A percentile compares a stretch with the other conserved stretches of the same genome.
Conservation (phyloP, 2,797 vertebrate genomes). For the Pteronotus mesoamericanus region DNA sequence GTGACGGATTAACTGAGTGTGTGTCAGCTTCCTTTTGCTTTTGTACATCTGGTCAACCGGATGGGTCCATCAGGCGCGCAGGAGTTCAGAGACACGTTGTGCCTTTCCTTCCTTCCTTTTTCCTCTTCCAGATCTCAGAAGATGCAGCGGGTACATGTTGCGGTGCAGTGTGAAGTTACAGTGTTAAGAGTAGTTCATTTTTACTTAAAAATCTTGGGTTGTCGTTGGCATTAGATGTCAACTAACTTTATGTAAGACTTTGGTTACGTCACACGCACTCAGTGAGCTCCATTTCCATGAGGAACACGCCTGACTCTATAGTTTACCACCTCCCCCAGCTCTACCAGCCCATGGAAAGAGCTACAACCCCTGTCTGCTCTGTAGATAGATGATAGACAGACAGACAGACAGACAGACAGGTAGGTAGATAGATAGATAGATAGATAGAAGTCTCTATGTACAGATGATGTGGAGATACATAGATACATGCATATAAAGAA, state of each 20-base stretch:
- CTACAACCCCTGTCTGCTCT: not conserved
- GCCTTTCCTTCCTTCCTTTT: not conserved
- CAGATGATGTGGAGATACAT: not conserved
- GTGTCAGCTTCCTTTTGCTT: slow-evolving; percentile 63
- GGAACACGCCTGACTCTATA: not conserved
- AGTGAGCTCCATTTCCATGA: not conserved
- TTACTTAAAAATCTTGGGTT: not conserved
- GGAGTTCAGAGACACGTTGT: not conserved
- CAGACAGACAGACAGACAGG: not conserved
- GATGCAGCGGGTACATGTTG: not conserved
- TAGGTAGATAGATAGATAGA: not conserved
- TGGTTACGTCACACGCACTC: not conserved
- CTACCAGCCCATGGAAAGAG: not conserved
- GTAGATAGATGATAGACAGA: not conserved
- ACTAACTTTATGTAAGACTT: not conserved
- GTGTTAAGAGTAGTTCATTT: not conserved
- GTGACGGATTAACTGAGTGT: slow-evolving; percentile 78
- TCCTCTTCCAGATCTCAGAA: not conserved
- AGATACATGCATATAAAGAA: too few species aligned
- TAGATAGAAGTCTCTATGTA: not conserved
- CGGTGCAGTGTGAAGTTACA: accelerated
- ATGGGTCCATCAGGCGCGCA: slow-evolving; percentile 12
- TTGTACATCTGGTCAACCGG: slow-evolving; percentile 40
- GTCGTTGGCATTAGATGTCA: not conserved
- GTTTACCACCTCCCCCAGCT: not conserved